Base-by-base conservation (phyloP, 2,888 invertebrate genomes). In the Limenitis camilla region DNA sequence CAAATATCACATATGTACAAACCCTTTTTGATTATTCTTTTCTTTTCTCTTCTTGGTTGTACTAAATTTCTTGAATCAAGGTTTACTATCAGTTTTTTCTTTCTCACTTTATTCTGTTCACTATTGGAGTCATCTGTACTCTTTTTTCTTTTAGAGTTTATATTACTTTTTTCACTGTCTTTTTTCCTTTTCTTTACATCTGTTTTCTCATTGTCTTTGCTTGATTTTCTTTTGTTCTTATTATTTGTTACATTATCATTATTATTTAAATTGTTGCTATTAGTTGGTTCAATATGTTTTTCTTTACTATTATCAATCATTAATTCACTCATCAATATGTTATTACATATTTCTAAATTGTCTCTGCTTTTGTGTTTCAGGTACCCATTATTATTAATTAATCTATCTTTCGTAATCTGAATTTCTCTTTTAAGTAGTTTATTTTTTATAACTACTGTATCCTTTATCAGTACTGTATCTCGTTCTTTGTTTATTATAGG, bases 1-100 rank as follows among this genome's bases (percentile, higher is more conserved):
- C 94, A 94, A 52, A 90, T 78, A 50, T 89, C 88, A 77, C 93
- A 94, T 56, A 76, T 68, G 63, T 69, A 78, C 36, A 60, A 6
- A 11, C 58, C 55, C 32, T 55, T 47, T 40, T 57, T 45, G 11
- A 33, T 33, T 6, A 36, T 28, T 38, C 45, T 45, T 10, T 36
- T 28, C 29, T n/a, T 45, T 38, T 43, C 19, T 11, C 29, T 6
- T 45, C 11, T 35, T 6, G 36, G 45, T 11, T 36, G 11, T 5
- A 30, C 10, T 45, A n/a, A 38, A n/a, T 35, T 28, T 19, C 36
- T 45, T 40, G 29, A 40, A n/a, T 32, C 29, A n/a, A n/a, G 28
- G 19, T 32, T 19, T 8, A 33, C 31, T 33, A 30, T 8, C 28
- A 30, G 10, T 19, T 43, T 43, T 31, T 35, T 49, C 30, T 40